Evolutionary conservation across 2,888 invertebrate genomes (phyloP).

Genomic region (Tetragnatha montana): DNA sequence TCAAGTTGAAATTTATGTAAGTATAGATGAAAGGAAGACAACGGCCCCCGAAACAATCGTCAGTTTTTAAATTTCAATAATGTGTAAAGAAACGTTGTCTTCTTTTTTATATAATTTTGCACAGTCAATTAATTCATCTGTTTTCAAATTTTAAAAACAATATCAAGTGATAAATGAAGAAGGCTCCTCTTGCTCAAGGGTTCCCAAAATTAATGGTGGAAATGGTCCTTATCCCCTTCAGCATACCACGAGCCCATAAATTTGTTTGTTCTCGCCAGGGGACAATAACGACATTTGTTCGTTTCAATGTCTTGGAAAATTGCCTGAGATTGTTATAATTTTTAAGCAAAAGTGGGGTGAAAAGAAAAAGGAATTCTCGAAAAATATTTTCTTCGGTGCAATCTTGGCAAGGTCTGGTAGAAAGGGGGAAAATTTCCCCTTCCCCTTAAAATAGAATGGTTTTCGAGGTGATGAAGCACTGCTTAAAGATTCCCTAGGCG

Average conservation of each 20-base stretch:
- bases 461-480: slow-evolving; percentile 22
- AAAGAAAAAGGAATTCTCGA: not conserved
- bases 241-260: not conserved
- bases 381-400: not conserved
- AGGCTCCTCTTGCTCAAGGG: too few relatives aligned
- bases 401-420: not conserved
- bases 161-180: too few relatives aligned
- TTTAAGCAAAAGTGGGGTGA: not conserved
- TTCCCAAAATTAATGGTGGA: not conserved
- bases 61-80: too few relatives aligned
- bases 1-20: too few relatives aligned
- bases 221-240: not conserved
- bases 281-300: slow-evolving; percentile 23
- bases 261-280: not conserved
- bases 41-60: too few relatives aligned
- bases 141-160: too few relatives aligned
- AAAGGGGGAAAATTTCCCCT: not conserved
- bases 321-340: slow-evolving; percentile 44
- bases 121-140: too few relatives aligned
- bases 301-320: slow-evolving; percentile 56
- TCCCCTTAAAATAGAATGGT: slow-evolving; percentile 37
- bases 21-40: too few relatives aligned
- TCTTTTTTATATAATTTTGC: too few relatives aligned
- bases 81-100: too few relatives aligned
- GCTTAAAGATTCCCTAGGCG: not conserved